Percentiles rank a stretch among this genome's conserved stretches.
These are phyloP conservation scores for Cremastobaeus sp. DNA, from an alignment of 2,888 invertebrate genomes.

Conservation along the genomic window DNA sequence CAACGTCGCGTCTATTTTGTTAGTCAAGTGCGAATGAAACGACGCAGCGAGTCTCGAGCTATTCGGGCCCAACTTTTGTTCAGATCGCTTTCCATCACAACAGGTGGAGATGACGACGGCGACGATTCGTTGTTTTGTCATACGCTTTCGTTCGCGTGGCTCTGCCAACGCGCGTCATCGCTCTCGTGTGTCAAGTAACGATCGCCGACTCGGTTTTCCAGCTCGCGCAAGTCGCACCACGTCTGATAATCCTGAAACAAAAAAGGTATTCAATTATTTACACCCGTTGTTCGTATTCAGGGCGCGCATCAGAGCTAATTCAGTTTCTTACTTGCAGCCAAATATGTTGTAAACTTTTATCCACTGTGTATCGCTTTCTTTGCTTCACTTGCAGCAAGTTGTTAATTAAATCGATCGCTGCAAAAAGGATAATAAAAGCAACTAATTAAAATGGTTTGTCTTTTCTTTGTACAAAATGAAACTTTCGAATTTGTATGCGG, in stretches of 20 bases:
- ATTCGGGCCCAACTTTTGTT: constrained; percentile 79
- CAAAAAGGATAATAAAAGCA: constrained; percentile 69
- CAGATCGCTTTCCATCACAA: constrained; percentile 67
- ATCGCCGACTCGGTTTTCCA: constrained; percentile 87
- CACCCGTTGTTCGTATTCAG: no score
- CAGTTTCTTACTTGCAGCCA: constrained; percentile 94
- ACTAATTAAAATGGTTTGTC: not conserved
- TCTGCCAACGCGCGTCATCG: constrained; percentile 94
- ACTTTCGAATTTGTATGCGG: not conserved
- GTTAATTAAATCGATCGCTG: constrained; percentile 98
- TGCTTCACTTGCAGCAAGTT: constrained; percentile 98
- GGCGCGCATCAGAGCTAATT: no score
- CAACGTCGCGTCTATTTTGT: constrained; percentile 25
- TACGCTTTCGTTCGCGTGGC: constrained; percentile 74
- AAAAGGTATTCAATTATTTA: no score
- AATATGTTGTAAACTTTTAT: constrained; percentile 95
- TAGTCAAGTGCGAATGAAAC: constrained; percentile 75
- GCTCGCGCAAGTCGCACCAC: constrained; percentile 94
- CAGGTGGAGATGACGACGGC: constrained; percentile 64
- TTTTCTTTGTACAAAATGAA: not conserved
- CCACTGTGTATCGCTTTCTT: constrained; percentile 95
- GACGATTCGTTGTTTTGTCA: constrained; percentile 71
- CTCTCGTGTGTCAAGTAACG: constrained; percentile 95
- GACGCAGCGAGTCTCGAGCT: constrained; percentile 75
- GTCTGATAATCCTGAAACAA: constrained; percentile 91